These are phyloP conservation scores for Papilio helenus DNA, from an alignment of 1,140 invertebrate genomes.

Conservation along the genomic window DNA sequence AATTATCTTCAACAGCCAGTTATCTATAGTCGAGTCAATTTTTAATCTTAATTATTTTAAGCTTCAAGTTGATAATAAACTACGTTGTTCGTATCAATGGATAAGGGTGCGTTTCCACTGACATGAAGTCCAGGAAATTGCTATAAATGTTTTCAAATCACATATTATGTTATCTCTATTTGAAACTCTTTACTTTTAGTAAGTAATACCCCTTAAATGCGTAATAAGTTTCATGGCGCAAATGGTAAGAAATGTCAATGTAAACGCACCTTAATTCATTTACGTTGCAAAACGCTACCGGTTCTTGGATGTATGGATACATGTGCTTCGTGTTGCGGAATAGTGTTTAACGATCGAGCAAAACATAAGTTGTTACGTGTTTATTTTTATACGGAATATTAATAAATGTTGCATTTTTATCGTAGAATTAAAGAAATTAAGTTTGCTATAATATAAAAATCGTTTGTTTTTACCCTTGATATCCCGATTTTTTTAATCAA, in stretches of 20 bases:
- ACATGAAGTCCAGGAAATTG: not conserved
- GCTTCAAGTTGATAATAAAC: not conserved
- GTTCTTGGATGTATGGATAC: slow-evolving; percentile 43
- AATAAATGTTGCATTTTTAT: slow-evolving; percentile 77
- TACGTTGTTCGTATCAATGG: not conserved
- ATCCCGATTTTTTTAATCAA: too few species aligned
- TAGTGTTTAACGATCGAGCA: slow-evolving; percentile 63
- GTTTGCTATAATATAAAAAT: slow-evolving; percentile 64
- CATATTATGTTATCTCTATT: not conserved
- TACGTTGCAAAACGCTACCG: not conserved
- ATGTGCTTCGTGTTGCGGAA: slow-evolving; percentile 57
- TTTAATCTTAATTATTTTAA: not conserved
- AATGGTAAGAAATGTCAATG: not conserved
- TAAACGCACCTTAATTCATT: not conserved
- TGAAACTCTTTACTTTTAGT: too few species aligned
- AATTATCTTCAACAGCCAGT: not conserved
- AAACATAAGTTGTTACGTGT: slow-evolving; percentile 73
- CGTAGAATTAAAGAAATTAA: slow-evolving; percentile 75
- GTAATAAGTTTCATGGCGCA: not conserved
- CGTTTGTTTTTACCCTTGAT: too few species aligned
- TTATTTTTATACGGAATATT: slow-evolving; percentile 81
- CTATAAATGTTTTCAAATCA: not conserved
- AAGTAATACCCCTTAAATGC: not conserved
- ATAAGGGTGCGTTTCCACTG: not conserved
- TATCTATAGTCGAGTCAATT: not conserved